Conservation (phyloP, 1,140 invertebrate species). For the Drosophila pseudoobscura region DNA sequence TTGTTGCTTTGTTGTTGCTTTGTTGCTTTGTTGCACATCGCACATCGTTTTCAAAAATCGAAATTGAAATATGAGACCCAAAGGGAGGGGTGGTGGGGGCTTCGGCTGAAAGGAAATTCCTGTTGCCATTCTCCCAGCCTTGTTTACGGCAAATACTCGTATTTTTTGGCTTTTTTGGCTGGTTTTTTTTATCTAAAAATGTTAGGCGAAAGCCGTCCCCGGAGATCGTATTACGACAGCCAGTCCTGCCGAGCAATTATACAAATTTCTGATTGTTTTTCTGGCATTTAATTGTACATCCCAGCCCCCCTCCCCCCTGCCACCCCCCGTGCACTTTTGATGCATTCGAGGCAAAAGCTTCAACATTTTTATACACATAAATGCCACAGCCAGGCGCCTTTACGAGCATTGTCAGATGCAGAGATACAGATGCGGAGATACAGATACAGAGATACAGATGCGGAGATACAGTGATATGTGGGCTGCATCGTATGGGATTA, state of each 20-base stretch:
- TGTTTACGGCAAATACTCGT: constrained; percentile 67
- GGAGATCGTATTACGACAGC: constrained; percentile 27
- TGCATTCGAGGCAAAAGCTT: constrained; percentile 32
- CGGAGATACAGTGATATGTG: constrained; percentile 18
- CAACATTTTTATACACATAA: constrained; percentile 72
- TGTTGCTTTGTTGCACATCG: constrained; percentile 53
- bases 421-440: constrained; percentile 1
- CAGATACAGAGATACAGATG: constrained; percentile 4
- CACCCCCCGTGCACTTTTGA: neutral
- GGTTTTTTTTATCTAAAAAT: constrained; percentile 25
- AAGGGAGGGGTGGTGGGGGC: neutral
- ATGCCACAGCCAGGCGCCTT: constrained; percentile 45
- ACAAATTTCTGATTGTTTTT: constrained; percentile 26
- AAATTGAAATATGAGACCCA: constrained; percentile 77
- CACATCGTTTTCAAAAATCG: constrained; percentile 79
- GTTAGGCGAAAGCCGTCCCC: constrained; percentile 7
- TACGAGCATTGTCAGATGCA: constrained; percentile 48
- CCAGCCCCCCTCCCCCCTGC: too few species aligned
- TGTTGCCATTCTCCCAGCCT: constrained; percentile 28
- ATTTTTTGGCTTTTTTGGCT: constrained; percentile 13
- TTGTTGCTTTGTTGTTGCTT: constrained; percentile 54
- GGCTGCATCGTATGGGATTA: constrained; percentile 67
- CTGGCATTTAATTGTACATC: constrained; percentile 51
- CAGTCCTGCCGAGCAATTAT: neutral
- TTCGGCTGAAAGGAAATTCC: neutral